Conservation (phyloP, 1,140 invertebrate genomes). For the Ips typographus region DNA sequence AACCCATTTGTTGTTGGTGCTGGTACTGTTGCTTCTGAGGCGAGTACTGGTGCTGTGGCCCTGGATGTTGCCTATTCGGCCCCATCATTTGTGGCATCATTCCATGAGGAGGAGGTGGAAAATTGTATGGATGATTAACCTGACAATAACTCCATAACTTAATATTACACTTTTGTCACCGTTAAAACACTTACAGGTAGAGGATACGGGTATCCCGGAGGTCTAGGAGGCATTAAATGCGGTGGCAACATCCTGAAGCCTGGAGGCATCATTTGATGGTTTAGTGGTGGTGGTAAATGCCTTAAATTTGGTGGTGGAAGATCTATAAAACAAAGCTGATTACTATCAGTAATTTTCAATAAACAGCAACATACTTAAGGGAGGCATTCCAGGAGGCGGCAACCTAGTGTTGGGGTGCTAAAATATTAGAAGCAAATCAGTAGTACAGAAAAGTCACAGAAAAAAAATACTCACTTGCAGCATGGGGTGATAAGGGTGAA, state of each 20-base stretch:
- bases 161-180: neutral
- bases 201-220: conserved; percentile 48
- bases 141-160: conserved; percentile 9
- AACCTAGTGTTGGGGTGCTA: conserved; percentile 35
- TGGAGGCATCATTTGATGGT: conserved; percentile 31
- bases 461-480: conserved; percentile 26
- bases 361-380: conserved; percentile 39
- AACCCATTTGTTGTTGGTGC: conserved; percentile 15
- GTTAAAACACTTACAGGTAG: conserved; percentile 33
- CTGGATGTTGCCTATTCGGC: conserved; percentile 28
- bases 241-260: conserved; percentile 37
- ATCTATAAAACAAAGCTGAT: conserved; percentile 17
- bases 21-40: conserved; percentile 47
- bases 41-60: conserved; percentile 50
- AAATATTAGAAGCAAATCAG: neutral
- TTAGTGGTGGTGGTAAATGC: conserved; percentile 38
- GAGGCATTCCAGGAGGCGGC: conserved; percentile 45
- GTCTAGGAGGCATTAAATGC: conserved; percentile 34
- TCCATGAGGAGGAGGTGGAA: conserved; percentile 44
- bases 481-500: conserved; percentile 37
- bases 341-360: conserved; percentile 10
- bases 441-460: neutral
- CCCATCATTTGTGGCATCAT: conserved; percentile 37
- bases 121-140: conserved; percentile 43
- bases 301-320: conserved; percentile 45